These are phyloP conservation scores for Malthinus seriepunctatus DNA, from an alignment of 2,888 invertebrate genomes.

Conservation along the genomic window DNA sequence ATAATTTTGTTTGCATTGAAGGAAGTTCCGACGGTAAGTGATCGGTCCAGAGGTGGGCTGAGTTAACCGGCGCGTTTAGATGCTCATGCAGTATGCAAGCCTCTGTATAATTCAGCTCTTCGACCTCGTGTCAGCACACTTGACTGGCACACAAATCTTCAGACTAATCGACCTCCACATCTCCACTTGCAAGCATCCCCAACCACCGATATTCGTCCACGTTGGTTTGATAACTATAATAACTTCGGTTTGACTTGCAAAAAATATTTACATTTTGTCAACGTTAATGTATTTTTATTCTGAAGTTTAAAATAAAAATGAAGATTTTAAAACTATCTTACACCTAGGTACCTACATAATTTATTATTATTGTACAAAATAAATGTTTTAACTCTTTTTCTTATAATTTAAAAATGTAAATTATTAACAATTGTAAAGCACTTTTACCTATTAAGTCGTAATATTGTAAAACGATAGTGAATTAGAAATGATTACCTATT, in stretches of 20 bases:
- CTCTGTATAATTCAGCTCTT: slow-evolving; percentile 52
- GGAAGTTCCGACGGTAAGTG: slow-evolving; percentile 36
- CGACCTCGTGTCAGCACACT: slow-evolving; percentile 54
- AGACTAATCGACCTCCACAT: slow-evolving; percentile 40
- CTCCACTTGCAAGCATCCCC: slow-evolving; percentile 26
- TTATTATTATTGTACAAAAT: too few species aligned
- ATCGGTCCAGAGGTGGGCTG: slow-evolving; percentile 43
- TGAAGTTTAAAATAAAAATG: slow-evolving; percentile 5
- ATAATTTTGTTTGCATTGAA: slow-evolving; percentile 22
- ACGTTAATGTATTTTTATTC: not conserved
- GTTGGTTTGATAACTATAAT: slow-evolving; percentile 20
- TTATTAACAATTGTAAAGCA: too few species aligned
- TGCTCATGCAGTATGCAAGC: slow-evolving; percentile 54
- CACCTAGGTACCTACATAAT: too few species aligned
- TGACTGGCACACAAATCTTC: slow-evolving; percentile 56
- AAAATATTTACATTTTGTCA: slow-evolving; percentile 7
- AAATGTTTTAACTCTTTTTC: too few species aligned
- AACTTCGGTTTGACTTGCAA: slow-evolving; percentile 10
- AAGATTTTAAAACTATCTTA: not conserved
- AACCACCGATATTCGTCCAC: slow-evolving; percentile 14
- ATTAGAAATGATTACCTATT: too few species aligned
- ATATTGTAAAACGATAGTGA: too few species aligned
- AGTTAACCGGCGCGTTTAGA: slow-evolving; percentile 51
- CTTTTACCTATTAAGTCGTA: too few species aligned
- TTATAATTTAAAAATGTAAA: too few species aligned